Evolutionary conservation across 2,888 invertebrate genomes (phyloP), one percentile per base, ranked within the genome.

Genomic region (Drosophila siamana): DNA sequence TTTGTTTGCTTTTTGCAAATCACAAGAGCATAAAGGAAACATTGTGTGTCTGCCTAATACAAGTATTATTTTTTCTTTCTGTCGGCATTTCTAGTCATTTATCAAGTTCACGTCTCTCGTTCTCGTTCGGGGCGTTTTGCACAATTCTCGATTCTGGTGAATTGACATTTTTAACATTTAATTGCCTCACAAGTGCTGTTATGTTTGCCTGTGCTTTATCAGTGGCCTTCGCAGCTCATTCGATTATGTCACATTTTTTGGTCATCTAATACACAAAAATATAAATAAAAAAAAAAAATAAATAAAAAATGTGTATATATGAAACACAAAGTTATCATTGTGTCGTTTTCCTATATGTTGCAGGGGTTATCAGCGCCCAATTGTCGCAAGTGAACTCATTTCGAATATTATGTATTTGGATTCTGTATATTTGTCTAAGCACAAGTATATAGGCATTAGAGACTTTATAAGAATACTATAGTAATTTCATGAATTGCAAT

Each of bases 1-100:
- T 82, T 75, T 71, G 61, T 68, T 75, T 44, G 50, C 26, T 43
- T 65, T 70, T 60, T 52, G 30, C 41, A 71, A 73, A 67, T 73
- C 46, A 48, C 52, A 47, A 38, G 19, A 24, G 7, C 24, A 28
- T 38, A 56, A 8, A 16, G 51, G n/a, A 4, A n/a, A 33, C 22
- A 6, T 19, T 40, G 26, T 6, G 26, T 6, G 3, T 9, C 4
- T 36, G 16, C 38, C 9, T 47, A 33, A 38, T 2, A 19, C 19
- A 3, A 19, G n/a, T 26, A 11, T n/a, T 16, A 13, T 7, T 22
- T 15, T 7, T 28, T 26, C n/a, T n/a, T n/a, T n/a, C n/a, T n/a
- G n/a, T n/a, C n/a, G 40, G 5, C 8, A 52, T 11, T 55, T 13
- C 15, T 4, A 51, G 15, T 16, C 41, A 52, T 43, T 55, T 69